These are phyloP conservation scores for Nysson spinosus DNA, from an alignment of 2,888 invertebrate genomes.

Conservation along the genomic window DNA sequence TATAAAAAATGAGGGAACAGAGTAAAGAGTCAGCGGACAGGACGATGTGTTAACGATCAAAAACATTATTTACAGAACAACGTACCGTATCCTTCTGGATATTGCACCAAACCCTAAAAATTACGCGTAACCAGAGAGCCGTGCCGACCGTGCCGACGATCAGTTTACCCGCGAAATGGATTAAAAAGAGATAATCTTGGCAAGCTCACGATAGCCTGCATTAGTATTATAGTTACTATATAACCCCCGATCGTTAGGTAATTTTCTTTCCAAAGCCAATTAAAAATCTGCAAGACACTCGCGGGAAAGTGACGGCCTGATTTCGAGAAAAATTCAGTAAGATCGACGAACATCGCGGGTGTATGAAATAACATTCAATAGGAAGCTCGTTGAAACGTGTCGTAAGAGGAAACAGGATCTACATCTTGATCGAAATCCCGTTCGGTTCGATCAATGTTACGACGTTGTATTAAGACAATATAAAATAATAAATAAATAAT, in stretches of 20 bases:
- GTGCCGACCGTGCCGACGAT: constrained; percentile 3
- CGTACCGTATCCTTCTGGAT: background rate
- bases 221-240: constrained; percentile 8
- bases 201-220: constrained; percentile 53
- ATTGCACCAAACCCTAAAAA: constrained; percentile 14
- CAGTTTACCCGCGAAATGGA: constrained; percentile 7
- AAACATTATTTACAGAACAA: constrained; percentile 44
- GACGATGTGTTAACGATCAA: constrained; percentile 28
- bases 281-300: constrained; percentile 19
- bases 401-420: constrained; percentile 11
- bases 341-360: background rate
- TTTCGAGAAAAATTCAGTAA: constrained; percentile 1
- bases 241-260: constrained; percentile 10
- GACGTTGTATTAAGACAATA: too few relatives aligned
- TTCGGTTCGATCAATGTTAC: too few relatives aligned
- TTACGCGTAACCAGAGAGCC: constrained; percentile 4
- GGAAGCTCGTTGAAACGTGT: constrained; percentile 33
- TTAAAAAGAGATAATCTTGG: constrained; percentile 50
- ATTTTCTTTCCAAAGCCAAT: constrained; percentile 18
- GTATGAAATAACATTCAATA: constrained; percentile 17
- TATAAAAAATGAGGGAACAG: constrained; percentile 11
- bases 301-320: constrained; percentile 32
- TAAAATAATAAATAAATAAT: too few relatives aligned
- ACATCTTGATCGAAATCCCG: background rate
- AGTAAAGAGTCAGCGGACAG: constrained; percentile 22